Base-by-base conservation (phyloP, 2,113 vertebrate genomes). In the Hypomesus transpacificus region DNA sequence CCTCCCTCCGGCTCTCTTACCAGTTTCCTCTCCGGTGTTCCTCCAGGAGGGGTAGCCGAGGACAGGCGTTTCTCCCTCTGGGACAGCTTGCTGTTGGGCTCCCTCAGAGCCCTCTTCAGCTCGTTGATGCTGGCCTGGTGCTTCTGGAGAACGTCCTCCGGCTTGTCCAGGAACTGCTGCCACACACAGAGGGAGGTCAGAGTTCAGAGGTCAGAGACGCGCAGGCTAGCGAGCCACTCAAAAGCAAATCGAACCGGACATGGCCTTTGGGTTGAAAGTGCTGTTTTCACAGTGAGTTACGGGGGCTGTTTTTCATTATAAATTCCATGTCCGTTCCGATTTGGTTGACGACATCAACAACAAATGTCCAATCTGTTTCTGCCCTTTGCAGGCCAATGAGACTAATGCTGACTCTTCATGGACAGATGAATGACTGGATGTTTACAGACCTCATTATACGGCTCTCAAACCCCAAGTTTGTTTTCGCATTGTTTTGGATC, bases 111-210 rank as follows among this genome's bases (percentile, higher is more conserved):
- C 79, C 95, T 91, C 89, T 99, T 99, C 87, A 99, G 91, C 85
- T 99, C 97, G 2, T 99, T 99, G 91, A 99, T 99, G 90, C 96
- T 99, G 86, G 97, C 97, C 91, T 99, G 97, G 80, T 99, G 97
- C 88, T 99, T 99, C 82, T 98, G 92, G 50, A 99, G 80, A 77
- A 99, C 96, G 4, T 99, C 97, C 80, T 98, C 95, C 4, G 97
- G 94, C 84, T 99, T 99, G 89, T 99, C 97, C 90, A 98, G 83
- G 90, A 98, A 99, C 93, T 98, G 91, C 86, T 90, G 76, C 74
- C 80, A 73, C 69, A 71, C 58, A 83, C 39, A 70, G 26, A 73
- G n/a, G 31, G 79, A 53, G 71, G 54, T 39, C 26, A 34, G n/a
- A n/a, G n/a, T n/a, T n/a, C 28, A 4, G 31, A 34, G 31, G 31